Base-by-base conservation (phyloP, 2,888 invertebrate genomes). In the Scaptomyza reducta region DNA sequence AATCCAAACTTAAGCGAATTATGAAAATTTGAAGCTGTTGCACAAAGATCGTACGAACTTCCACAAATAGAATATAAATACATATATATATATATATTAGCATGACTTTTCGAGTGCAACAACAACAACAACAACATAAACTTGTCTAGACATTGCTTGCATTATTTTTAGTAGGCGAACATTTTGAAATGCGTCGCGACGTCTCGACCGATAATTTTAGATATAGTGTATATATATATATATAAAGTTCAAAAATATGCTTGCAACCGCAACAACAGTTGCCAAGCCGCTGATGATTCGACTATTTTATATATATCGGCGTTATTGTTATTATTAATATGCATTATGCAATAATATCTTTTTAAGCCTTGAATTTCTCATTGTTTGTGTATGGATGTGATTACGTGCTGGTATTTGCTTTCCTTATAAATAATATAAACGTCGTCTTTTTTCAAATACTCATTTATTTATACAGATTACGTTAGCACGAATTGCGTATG, bases 171-270 rank as follows among this genome's bases (percentile, higher is more conserved):
- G 22, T 70, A 70, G 70, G 16, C 44, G 59, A 58, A 72, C 47
- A 69, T 70, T 74, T 64, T 64, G 56, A 79, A 82, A 73, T 70
- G 77, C 69, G 85, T 81, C 85, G 82, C 82, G 81, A 69, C 84
- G 70, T 79, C 77, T 80, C 67, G 66, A 44, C 51, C 50, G 67
- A 55, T 77, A 81, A 81, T 68, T 81, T 84, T 81, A 81, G 87
- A 64, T 27, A 13, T 14, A 76, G 16, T 18, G 5, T 13, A 13
- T 9, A 9, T 29, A 2, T 31, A 6, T 18, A 4, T 31, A 11
- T 11, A 41, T 18, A 75, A 75, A 76, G 69, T 85, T 79, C 84
- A 80, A 73, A 73, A 38, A 14, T 14, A 70, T 63, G 60, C 56
- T n/a, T 22, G 41, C 40, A 47, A 29, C 33, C 44, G 63, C 58